phyloP scores from a whole-genome alignment of 1,140 invertebrate species.

The Vollenhovia emeryi region DNA sequence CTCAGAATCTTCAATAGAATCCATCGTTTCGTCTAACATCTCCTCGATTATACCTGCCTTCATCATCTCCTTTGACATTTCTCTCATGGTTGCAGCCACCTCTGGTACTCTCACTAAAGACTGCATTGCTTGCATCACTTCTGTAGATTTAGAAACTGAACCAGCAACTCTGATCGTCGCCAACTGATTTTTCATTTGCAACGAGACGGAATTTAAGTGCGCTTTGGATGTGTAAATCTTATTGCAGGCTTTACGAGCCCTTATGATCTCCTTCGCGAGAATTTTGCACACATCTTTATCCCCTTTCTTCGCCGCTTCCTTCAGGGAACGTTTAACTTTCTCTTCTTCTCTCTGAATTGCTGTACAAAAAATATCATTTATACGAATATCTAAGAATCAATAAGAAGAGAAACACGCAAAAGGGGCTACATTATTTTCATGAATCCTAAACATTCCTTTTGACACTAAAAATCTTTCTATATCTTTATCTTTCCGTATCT shows the following conservation, averaged over 20 bases:
- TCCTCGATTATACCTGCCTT: constrained; percentile 92
- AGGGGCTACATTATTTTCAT: neutral
- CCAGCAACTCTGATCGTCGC: constrained; percentile 96
- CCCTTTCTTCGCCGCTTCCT: constrained; percentile 98
- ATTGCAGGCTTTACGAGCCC: constrained; percentile 94
- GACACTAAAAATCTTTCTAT: neutral
- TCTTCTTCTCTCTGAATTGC: constrained; percentile 98
- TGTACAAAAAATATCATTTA: constrained; percentile 76
- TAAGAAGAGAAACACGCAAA: neutral
- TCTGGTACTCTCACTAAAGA: constrained; percentile 95
- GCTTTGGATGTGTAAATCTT: constrained; percentile 98
- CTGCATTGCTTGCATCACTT: constrained; percentile 99
- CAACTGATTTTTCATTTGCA: constrained; percentile 99
- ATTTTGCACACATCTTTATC: constrained; percentile 98
- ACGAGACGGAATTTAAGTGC: constrained; percentile 98
- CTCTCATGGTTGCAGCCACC: constrained; percentile 97
- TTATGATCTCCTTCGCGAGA: constrained; percentile 97
- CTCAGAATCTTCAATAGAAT: constrained; percentile 94
- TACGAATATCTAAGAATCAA: neutral
- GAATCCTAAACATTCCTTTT: neutral
- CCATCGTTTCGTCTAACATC: constrained; percentile 99
- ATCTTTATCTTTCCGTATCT: too few relatives aligned
- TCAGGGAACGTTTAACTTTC: constrained; percentile 97
- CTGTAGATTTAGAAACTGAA: constrained; percentile 95
- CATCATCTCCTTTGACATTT: constrained; percentile 99